phyloP scores from a whole-genome alignment of 2,797 vertebrate species.

The Columba guinea region DNA sequence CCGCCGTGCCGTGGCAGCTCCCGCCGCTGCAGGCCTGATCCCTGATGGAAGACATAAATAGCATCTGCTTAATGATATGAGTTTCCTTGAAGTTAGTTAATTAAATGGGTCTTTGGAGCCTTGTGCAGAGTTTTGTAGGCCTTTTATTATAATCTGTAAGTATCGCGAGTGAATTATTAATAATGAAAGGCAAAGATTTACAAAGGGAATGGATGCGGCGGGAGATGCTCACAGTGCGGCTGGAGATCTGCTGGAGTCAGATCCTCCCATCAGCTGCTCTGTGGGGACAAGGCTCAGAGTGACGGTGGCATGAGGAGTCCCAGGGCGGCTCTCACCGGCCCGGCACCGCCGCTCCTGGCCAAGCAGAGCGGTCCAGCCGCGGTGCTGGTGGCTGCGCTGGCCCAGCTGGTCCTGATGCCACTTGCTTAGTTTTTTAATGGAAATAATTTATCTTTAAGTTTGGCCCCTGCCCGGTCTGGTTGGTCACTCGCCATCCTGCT shows the following conservation, averaged over 20 bases:
- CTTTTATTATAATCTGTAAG: conserved; percentile 12
- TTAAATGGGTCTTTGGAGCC: conserved; percentile 33
- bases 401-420: accelerated
- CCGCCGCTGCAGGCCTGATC: not conserved
- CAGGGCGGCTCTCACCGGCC: not conserved
- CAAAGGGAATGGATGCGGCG: not conserved
- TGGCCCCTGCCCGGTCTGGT: not conserved
- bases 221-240: not conserved
- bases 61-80: not conserved
- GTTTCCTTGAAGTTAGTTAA: conserved; percentile 22
- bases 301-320: not conserved
- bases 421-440: not conserved
- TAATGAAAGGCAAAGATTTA: conserved; percentile 36
- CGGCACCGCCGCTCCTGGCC: not conserved
- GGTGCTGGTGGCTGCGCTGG: not conserved
- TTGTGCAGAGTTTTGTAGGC: not conserved
- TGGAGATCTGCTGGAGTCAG: not conserved
- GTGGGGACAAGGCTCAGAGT: not conserved
- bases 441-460: not conserved
- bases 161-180: conserved; percentile 30
- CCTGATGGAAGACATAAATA: not conserved
- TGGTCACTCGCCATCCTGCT: not conserved
- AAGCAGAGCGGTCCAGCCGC: accelerated
- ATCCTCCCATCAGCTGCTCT: not conserved
- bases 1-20: not conserved